phyloP scores from a whole-genome alignment of 2,113 vertebrate genomes.

The Arothron firmamentum region DNA sequence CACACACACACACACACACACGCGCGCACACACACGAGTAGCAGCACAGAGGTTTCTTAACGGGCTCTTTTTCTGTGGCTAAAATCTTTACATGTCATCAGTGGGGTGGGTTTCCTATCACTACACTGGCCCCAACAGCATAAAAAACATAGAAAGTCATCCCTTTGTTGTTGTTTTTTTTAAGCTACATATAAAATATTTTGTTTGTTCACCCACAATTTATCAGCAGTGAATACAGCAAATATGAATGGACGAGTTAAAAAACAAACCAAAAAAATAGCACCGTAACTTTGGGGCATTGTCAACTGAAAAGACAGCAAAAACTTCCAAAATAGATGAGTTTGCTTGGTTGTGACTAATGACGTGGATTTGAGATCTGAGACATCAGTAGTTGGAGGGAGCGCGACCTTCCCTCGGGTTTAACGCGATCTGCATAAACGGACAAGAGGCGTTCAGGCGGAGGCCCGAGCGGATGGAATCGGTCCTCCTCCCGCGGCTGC shows the following conservation, averaged over 20 bases:
- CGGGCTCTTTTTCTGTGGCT: conserved; percentile 32
- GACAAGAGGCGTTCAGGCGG: conserved; percentile 20
- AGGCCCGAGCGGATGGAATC: neutral
- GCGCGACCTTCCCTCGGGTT: conserved; percentile 15
- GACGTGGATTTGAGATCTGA: conserved; percentile 72
- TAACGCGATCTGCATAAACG: conserved; percentile 31
- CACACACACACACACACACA: conserved; percentile 33
- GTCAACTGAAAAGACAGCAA: conserved; percentile 54
- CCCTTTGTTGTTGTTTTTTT: conserved; percentile 25
- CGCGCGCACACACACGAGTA: conserved; percentile 52
- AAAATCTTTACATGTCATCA: conserved; percentile 32
- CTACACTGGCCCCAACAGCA: conserved; percentile 20
- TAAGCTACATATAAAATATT: conserved; percentile 57
- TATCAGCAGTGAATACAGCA: conserved; percentile 43
- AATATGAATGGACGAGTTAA: conserved; percentile 24
- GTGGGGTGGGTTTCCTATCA: conserved; percentile 23
- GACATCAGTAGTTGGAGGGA: conserved; percentile 56
- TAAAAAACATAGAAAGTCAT: conserved; percentile 31
- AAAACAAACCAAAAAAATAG: conserved; percentile 46
- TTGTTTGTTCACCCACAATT: conserved; percentile 41
- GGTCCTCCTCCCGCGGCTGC: no score
- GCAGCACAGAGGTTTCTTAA: conserved; percentile 63
- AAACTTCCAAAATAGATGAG: conserved; percentile 27
- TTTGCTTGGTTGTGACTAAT: conserved; percentile 63
- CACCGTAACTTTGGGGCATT: conserved; percentile 63